These are phyloP conservation scores for Hypotaenidia okinawae DNA, from an alignment of 2,797 vertebrate genomes.

Conservation along the genomic window DNA sequence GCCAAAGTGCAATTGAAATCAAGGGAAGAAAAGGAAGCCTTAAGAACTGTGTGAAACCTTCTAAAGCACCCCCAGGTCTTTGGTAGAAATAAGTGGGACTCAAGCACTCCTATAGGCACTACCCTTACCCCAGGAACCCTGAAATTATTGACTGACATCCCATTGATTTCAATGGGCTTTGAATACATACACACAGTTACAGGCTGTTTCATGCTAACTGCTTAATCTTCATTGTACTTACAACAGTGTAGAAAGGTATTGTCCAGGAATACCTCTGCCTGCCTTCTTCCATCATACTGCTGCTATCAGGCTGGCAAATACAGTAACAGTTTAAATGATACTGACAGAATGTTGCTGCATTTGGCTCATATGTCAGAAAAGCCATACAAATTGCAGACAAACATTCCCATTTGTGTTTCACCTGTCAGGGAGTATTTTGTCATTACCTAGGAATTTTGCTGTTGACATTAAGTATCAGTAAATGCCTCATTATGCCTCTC, in stretches of 20 bases:
- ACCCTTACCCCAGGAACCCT: neutral
- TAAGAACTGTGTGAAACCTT: neutral
- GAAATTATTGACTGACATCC: neutral
- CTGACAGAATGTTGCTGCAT: neutral
- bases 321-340: neutral
- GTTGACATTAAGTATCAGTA: neutral
- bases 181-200: neutral
- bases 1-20: neutral
- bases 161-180: neutral
- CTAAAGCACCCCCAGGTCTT: neutral
- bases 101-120: neutral
- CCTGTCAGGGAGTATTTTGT: neutral
- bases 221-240: neutral
- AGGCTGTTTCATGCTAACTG: neutral
- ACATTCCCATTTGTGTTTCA: neutral
- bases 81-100: neutral
- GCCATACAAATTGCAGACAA: neutral
- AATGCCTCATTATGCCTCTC: neutral
- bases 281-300: neutral
- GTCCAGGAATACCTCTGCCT: neutral
- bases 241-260: too few relatives aligned
- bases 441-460: neutral
- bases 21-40: neutral
- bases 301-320: neutral
- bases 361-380: neutral